phyloP scores from a whole-genome alignment of 2,888 invertebrate genomes.

The Agrotis exclamationis region DNA sequence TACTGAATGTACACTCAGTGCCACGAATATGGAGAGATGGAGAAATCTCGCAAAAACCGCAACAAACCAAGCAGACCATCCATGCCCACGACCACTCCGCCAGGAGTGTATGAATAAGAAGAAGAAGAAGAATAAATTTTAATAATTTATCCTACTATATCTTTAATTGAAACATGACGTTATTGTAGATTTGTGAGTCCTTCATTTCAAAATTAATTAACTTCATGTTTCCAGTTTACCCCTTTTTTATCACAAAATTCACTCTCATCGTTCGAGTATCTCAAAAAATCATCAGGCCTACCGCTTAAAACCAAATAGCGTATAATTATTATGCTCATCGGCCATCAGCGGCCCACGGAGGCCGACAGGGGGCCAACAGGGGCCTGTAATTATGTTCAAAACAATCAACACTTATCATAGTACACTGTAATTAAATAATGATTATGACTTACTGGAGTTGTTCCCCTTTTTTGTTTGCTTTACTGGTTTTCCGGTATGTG shows the following conservation, averaged over 20 bases:
- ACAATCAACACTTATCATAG: slow-evolving; percentile 56
- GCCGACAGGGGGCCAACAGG: slow-evolving; percentile 11
- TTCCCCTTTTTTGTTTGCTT: slow-evolving; percentile 31
- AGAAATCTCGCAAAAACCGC: too few species aligned
- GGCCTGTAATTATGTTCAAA: slow-evolving; percentile 53
- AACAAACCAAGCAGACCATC: too few species aligned
- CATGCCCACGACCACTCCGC: too few species aligned
- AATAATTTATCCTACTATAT: too few species aligned
- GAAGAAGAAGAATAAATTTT: too few species aligned
- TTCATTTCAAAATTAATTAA: background rate
- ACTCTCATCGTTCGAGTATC: slow-evolving; percentile 16
- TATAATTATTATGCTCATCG: slow-evolving; percentile 54
- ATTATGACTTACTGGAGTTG: slow-evolving; percentile 34
- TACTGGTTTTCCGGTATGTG: background rate
- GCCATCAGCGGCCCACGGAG: slow-evolving; percentile 19
- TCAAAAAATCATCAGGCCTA: slow-evolving; percentile 23
- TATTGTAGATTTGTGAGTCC: too few species aligned
- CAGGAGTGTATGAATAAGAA: too few species aligned
- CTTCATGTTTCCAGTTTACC: background rate
- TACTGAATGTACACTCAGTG: too few species aligned
- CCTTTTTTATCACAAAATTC: background rate
- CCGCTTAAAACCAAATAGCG: slow-evolving; percentile 37
- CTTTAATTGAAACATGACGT: too few species aligned
- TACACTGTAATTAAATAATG: slow-evolving; percentile 48
- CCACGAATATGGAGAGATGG: too few species aligned